These are phyloP conservation scores for Turnix velox DNA, from an alignment of 2,113 vertebrate genomes.

Conservation along the genomic window DNA sequence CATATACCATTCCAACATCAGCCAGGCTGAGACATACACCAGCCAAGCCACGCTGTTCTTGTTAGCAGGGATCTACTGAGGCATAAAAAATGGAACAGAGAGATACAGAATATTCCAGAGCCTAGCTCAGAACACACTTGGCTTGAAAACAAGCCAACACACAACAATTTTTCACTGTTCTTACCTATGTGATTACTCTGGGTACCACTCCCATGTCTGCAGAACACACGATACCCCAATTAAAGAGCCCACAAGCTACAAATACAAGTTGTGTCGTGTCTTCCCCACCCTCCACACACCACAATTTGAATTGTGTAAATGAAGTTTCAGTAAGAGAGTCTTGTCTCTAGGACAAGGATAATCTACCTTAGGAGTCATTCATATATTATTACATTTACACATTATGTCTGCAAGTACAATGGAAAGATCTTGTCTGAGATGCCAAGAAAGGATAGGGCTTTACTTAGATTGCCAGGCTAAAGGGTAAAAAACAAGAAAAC, in stretches of 20 bases:
- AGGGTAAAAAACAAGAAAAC: neutral
- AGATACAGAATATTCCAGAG: neutral
- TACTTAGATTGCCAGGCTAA: neutral
- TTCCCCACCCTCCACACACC: neutral
- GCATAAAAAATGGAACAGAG: neutral
- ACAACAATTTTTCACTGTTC: neutral
- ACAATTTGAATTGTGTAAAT: neutral
- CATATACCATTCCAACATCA: neutral
- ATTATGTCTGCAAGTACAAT: fast-evolving
- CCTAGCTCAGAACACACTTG: neutral
- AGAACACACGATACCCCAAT: neutral
- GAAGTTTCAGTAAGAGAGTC: neutral
- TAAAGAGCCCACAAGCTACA: neutral
- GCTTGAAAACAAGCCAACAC: neutral
- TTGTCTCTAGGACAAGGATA: neutral
- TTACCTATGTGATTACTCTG: neutral
- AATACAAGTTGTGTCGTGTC: neutral
- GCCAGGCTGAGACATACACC: fast-evolving
- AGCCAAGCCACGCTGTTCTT: neutral
- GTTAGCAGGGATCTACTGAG: neutral
- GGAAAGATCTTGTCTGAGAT: neutral
- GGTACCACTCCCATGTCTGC: neutral
- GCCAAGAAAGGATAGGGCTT: neutral
- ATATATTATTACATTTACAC: neutral
- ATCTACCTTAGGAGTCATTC: neutral